Conservation (phyloP, 2,113 vertebrate genomes). For the Leucopternis melanops region DNA sequence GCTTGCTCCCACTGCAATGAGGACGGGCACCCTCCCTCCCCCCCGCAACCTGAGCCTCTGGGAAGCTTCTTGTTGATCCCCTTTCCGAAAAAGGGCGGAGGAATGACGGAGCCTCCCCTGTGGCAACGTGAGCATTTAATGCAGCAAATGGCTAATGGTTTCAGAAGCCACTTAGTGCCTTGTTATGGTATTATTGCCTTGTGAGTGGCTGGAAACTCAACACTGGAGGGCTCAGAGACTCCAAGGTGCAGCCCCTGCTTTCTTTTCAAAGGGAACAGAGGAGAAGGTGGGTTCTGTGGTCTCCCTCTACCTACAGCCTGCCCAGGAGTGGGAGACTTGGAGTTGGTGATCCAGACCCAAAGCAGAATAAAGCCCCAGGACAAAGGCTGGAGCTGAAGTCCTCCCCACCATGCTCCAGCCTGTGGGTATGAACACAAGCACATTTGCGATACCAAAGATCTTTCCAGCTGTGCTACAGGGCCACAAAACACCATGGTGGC, state of each 20-base stretch:
- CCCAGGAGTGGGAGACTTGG: neutral
- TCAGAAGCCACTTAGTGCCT: neutral
- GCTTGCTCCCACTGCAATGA: accelerated
- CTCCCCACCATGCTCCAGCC: neutral
- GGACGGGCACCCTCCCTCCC: no score
- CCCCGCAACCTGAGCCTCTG: neutral
- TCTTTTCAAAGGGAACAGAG: neutral
- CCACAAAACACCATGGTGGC: accelerated
- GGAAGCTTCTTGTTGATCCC: neutral
- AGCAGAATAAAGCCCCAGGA: neutral
- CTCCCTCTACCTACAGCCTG: neutral
- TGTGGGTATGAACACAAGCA: accelerated
- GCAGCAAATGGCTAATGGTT: neutral
- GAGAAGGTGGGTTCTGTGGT: neutral
- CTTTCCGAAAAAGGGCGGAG: neutral
- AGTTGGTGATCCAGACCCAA: neutral
- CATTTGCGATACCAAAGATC: neutral
- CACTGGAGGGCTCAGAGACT: neutral
- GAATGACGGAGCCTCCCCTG: neutral
- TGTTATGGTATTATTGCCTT: neutral
- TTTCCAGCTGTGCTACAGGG: neutral
- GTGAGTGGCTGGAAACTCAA: neutral
- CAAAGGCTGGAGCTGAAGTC: neutral
- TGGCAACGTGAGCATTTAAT: neutral
- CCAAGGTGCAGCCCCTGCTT: neutral